phyloP scores from a whole-genome alignment of 1,140 invertebrate species.

The Aradophagus sp. region DNA sequence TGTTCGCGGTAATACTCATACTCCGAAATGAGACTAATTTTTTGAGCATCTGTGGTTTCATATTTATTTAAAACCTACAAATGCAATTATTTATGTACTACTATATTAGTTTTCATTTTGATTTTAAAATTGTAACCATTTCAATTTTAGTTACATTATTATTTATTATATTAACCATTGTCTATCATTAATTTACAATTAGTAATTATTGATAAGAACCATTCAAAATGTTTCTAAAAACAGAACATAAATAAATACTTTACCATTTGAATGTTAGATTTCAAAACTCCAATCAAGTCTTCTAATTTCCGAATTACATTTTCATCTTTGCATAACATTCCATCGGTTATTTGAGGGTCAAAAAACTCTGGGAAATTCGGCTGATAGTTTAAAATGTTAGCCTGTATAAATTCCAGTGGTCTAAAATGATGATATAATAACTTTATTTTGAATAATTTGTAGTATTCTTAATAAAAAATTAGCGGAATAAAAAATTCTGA shows the following conservation, averaged over 20 bases:
- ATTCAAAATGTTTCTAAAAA: too few species aligned
- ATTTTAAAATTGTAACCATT: background rate
- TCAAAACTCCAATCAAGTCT: slow-evolving; percentile 79
- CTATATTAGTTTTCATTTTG: too few species aligned
- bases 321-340: slow-evolving; percentile 72
- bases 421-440: slow-evolving; percentile 62
- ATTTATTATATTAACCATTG: background rate
- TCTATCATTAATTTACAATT: too few species aligned
- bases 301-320: slow-evolving; percentile 78
- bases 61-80: slow-evolving; percentile 21
- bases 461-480: background rate
- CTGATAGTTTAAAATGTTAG: slow-evolving; percentile 79
- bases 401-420: slow-evolving; percentile 81
- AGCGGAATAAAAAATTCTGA: background rate
- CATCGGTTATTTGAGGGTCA: slow-evolving; percentile 71
- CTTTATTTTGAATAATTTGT: background rate
- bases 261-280: slow-evolving; percentile 80
- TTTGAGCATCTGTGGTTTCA: slow-evolving; percentile 73
- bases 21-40: slow-evolving; percentile 85
- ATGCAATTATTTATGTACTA: background rate
- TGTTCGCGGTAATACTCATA: slow-evolving; percentile 88
- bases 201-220: too few species aligned
- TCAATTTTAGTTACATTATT: background rate
- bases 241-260: background rate
- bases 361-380: slow-evolving; percentile 75